Evolutionary conservation across 2,888 invertebrate genomes (phyloP), one percentile per base, ranked within the genome.

Genomic region (Chrysomela aeneicollis): DNA sequence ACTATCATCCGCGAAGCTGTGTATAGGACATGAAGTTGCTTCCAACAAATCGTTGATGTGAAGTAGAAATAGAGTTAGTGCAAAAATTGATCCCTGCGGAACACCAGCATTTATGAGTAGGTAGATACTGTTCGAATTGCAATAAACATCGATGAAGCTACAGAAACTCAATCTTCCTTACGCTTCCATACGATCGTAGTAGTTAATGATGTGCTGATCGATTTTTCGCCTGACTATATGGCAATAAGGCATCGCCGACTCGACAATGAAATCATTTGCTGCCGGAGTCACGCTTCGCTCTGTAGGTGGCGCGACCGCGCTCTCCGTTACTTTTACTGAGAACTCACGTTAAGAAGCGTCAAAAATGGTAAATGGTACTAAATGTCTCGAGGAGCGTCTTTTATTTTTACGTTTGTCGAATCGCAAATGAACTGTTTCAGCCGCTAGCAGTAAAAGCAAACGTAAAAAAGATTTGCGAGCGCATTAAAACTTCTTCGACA

Each of bases 331-430:
- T 71, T 72, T 70, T 71, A 68, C 72, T 66, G 67, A 66, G 69
- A 71, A 69, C 67, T 64, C 67, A 70, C 66, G 68, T 72, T 70
- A 64, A 66, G 71, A 71, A 74, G 74, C 73, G 73, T 74, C 73
- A 69, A 73, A 74, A 74, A 73, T 73, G 73, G 73, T 70, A 73
- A 74, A 73, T 67, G 71, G 66, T 63, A 69, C 69, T 73, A 69
- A 71, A 71, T 68, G 69, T 68, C 68, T 68, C 70, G 67, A 70
- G 65, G 67, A 70, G 66, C 68, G 64, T 66, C 67, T 69, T 70
- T 69, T 67, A 68, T 69, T 73, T 64, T 71, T 69, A 70, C 67
- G 69, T 71, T 59, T 66, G 67, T 64, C 65, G 68, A 69, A 69
- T 70, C 62, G 61, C 58, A 62, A 71, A 61, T 37, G 49, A 35